Evolutionary conservation across 2,888 invertebrate genomes (phyloP).

Genomic region (Macrostomum cliftonense): DNA sequence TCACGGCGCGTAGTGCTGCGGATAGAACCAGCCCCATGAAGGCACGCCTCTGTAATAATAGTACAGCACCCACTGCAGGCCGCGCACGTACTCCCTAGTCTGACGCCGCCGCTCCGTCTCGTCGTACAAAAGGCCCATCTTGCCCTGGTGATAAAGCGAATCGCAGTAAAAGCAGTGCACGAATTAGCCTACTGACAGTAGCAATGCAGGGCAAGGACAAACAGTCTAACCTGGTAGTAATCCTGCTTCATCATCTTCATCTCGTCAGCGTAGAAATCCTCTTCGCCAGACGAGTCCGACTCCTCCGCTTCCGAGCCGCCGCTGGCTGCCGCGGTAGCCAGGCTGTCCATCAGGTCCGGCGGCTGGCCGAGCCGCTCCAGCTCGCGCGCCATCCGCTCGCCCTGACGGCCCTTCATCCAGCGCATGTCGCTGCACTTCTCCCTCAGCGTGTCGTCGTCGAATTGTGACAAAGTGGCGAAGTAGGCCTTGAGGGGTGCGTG

Average conservation of each 20-base stretch:
- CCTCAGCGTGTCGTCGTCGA: slow-evolving; percentile 34
- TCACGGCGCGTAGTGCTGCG: slow-evolving; percentile 76
- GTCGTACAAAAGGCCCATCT: neutral
- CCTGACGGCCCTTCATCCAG: neutral
- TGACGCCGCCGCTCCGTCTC: slow-evolving; percentile 3
- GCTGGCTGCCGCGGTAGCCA: neutral
- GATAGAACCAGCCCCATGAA: slow-evolving; percentile 91
- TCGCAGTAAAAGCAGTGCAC: neutral
- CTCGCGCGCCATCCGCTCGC: neutral
- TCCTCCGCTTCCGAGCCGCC: neutral
- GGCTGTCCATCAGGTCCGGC: neutral
- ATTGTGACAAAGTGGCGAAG: slow-evolving; percentile 72
- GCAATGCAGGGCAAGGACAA: no score
- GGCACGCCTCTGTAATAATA: slow-evolving; percentile 91
- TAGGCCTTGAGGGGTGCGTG: slow-evolving; percentile 49
- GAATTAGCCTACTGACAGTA: no score
- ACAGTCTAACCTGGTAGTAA: no score
- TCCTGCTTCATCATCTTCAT: no score
- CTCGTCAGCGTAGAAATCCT: no score
- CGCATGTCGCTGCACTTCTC: slow-evolving; percentile 27
- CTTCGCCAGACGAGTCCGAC: no score
- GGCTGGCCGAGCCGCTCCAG: neutral
- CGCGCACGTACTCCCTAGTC: slow-evolving; percentile 52
- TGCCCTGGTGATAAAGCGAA: neutral
- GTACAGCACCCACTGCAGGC: slow-evolving; percentile 83